Percentiles rank a stretch among this genome's conserved stretches.
These are phyloP conservation scores for Bolinopsis microptera DNA, from an alignment of 37 sponge, comb jelly and placozoan genomes.

Conservation along the genomic window DNA sequence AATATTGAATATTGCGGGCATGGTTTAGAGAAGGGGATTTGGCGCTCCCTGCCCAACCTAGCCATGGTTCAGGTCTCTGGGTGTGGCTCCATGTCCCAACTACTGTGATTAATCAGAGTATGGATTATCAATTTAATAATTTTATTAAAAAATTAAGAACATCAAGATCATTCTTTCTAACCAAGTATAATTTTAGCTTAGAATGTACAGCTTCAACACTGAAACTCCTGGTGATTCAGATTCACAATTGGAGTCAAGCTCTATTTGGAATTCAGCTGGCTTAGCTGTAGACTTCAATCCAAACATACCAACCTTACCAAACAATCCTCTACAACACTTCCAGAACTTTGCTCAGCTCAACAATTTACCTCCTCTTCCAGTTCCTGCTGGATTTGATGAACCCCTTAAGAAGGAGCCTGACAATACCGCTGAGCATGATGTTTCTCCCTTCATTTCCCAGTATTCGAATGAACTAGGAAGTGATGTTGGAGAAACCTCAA, in stretches of 20 bases:
- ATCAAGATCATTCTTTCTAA: background rate
- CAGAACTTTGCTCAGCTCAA: background rate
- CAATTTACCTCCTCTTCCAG: background rate
- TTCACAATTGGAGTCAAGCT: background rate
- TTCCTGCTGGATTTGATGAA: background rate
- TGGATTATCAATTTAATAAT: no score
- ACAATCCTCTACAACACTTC: background rate
- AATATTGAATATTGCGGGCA: slow-evolving; percentile 2
- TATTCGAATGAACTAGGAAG: background rate
- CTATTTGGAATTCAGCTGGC: slow-evolving; percentile 59
- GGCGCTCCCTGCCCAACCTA: slow-evolving; percentile 42
- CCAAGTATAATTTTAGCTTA: slow-evolving; percentile 12
- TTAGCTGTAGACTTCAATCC: background rate
- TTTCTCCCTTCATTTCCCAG: background rate
- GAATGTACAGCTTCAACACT: background rate
- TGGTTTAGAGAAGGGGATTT: slow-evolving; percentile 25
- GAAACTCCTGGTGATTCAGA: background rate
- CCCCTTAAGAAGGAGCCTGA: background rate
- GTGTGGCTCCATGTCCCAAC: no score
- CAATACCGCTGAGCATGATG: background rate
- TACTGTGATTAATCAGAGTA: no score
- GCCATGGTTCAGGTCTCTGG: no score
- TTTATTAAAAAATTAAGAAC: background rate
- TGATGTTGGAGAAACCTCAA: background rate
- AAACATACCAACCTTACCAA: background rate